Evolutionary conservation across 2,888 invertebrate genomes (phyloP), one percentile per base, ranked within the genome.

Genomic region (Magallana nippona): DNA sequence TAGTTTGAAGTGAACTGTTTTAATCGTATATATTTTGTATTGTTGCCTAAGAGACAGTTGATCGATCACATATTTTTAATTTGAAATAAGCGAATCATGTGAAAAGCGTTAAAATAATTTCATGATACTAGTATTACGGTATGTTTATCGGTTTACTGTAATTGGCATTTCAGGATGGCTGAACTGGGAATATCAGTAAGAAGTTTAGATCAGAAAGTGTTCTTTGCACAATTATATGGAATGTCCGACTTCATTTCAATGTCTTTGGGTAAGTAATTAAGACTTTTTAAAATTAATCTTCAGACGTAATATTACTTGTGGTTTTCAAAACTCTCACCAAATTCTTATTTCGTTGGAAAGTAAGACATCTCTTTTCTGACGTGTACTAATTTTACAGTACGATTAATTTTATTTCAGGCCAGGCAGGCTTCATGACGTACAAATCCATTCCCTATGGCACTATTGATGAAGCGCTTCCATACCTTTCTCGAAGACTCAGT

Each of bases 241-340:
- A 95, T 95, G 95, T 93, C 94, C 58, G 95, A 95, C 85, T 94
- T 95, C 84, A 91, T 95, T 1, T 93, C 95, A 0, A 94, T 92
- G 86, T 92, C 94, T 10, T 88, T 95, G 80, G 94, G 95, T 95
- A 91, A 89, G 91, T 84, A 15, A 62, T 17, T 19, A 58, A 62
- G 10, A 22, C 3, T 3, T 77, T 8, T 44, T n/a, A n/a, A n/a
- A n/a, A n/a, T 5, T 44, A 44, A 44, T 8, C 5, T 44, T 8
- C 44, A 44, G 44, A 44, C 5, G 5, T 44, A 44, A 44, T 44
- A 44, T 44, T 44, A 8, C 44, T 44, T 44, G 44, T 44, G 8
- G 44, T 77, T 17, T 32, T 15, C 11, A 15, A 77, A 60, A 10
- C 2, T 77, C 15, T 8, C 10, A 44, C n/a, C 27, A 22, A 0